Evolutionary conservation across 2,113 vertebrate species (phyloP).

Genomic region (Mesoclemmys tuberculata): DNA sequence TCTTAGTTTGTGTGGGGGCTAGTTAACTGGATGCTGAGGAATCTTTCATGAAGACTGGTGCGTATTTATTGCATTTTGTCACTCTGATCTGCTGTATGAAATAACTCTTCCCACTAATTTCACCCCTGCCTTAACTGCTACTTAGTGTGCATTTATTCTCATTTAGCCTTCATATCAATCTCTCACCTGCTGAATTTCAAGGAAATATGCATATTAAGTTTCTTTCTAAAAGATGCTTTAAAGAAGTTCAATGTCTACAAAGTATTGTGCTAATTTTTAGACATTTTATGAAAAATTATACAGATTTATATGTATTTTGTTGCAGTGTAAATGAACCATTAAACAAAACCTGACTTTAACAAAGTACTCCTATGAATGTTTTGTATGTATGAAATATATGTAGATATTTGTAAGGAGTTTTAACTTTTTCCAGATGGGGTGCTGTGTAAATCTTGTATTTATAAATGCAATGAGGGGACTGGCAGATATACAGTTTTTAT

Average conservation of each 20-base stretch:
- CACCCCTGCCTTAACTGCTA: constrained; percentile 79
- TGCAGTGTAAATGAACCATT: constrained; percentile 74
- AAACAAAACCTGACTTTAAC: constrained; percentile 61
- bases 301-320: constrained; percentile 81
- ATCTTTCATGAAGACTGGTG: constrained; percentile 36
- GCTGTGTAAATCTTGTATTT: constrained; percentile 84
- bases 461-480: constrained; percentile 78
- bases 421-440: constrained; percentile 70
- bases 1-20: constrained; percentile 2
- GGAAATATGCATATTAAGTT: constrained; percentile 52
- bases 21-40: constrained; percentile 25
- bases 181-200: constrained; percentile 63
- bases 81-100: constrained; percentile 43
- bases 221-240: constrained; percentile 65
- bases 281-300: constrained; percentile 75
- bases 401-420: constrained; percentile 80
- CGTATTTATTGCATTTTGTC: constrained; percentile 37
- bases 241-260: constrained; percentile 57
- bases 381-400: constrained; percentile 81
- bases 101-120: constrained; percentile 47
- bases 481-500: constrained; percentile 81
- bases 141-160: constrained; percentile 48
- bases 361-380: constrained; percentile 79
- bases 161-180: constrained; percentile 58
- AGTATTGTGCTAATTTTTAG: constrained; percentile 74